Conservation (phyloP, 2,888 invertebrate genomes). For the Gymnosoma rotundatum region DNA sequence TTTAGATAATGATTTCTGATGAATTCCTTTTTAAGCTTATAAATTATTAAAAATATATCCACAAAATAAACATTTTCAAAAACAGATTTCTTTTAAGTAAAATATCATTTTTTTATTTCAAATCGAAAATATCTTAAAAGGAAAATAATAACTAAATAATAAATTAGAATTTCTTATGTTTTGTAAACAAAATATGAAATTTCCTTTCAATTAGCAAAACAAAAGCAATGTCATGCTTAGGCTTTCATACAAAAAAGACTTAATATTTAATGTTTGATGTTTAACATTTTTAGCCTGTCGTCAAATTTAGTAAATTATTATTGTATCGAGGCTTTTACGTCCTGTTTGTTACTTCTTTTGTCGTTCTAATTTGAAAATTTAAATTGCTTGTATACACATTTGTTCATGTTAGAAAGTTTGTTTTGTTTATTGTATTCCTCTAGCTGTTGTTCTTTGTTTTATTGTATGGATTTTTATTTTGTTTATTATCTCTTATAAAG, state of each 20-base stretch:
- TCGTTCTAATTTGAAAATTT: conserved; percentile 11
- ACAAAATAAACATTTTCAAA: not conserved
- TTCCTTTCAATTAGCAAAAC: conserved; percentile 14
- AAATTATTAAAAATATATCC: conserved; percentile 30
- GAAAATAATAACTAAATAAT: not conserved
- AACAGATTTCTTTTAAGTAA: conserved; percentile 8
- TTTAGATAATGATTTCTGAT: conserved; percentile 18
- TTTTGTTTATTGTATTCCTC: not conserved
- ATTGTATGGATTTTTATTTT: not conserved
- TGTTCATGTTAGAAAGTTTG: not conserved
- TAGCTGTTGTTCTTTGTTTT: conserved; percentile 8
- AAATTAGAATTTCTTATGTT: not conserved
- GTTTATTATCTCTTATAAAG: conserved; percentile 52
- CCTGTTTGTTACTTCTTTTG: conserved; percentile 22
- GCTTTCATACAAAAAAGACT: not conserved
- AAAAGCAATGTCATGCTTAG: not conserved
- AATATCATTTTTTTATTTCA: not conserved
- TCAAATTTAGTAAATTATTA: conserved; percentile 22
- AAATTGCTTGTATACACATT: too few relatives aligned
- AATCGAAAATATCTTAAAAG: not conserved
- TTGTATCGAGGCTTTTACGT: conserved; percentile 36
- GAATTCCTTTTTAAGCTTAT: conserved; percentile 8
- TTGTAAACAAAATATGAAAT: conserved; percentile 1
- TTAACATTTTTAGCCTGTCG: conserved; percentile 13
- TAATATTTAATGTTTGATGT: conserved; percentile 1